Evolutionary conservation across 2,888 invertebrate genomes (phyloP).

Genomic region (Eilema sororculum): DNA sequence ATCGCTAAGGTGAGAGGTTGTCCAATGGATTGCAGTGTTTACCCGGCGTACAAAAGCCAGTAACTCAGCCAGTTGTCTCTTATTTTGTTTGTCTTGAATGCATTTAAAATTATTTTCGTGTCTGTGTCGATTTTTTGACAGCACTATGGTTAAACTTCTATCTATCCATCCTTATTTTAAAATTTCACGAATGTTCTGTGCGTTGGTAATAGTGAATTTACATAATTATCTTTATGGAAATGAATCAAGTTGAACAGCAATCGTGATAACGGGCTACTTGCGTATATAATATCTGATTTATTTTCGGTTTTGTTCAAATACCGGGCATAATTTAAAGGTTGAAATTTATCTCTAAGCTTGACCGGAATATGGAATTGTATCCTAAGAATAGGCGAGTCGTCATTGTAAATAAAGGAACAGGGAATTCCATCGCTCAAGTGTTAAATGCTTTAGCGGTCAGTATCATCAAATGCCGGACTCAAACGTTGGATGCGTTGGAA

Average conservation of each 20-base stretch:
- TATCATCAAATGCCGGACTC: conserved; percentile 63
- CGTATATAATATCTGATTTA: conserved; percentile 19
- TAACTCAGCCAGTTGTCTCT: conserved; percentile 51
- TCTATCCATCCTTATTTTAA: neutral
- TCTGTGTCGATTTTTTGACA: conserved; percentile 40
- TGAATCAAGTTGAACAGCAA: conserved; percentile 47
- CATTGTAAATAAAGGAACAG: conserved; percentile 53
- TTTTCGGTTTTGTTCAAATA: conserved; percentile 42
- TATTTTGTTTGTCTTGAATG: conserved; percentile 54
- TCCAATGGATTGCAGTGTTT: conserved; percentile 72
- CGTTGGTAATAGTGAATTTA: conserved; percentile 19
- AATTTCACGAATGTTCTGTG: conserved; percentile 29
- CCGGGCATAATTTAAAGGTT: conserved; percentile 39
- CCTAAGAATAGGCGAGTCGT: conserved; percentile 37
- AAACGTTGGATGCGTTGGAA: conserved; percentile 78
- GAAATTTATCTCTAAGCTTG: conserved; percentile 33
- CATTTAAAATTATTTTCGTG: conserved; percentile 55
- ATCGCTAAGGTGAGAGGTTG: conserved; percentile 80
- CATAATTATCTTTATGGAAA: conserved; percentile 30
- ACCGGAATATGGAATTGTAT: conserved; percentile 38
- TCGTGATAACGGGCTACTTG: conserved; percentile 29
- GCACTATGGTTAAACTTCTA: conserved; percentile 34
- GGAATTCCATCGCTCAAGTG: conserved; percentile 68
- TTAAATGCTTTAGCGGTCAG: conserved; percentile 75
- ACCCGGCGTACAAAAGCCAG: conserved; percentile 60